Percentiles rank a stretch among this genome's conserved stretches.
phyloP scores from a whole-genome alignment of 2,113 vertebrate genomes.

The Solenodon paradoxus region DNA sequence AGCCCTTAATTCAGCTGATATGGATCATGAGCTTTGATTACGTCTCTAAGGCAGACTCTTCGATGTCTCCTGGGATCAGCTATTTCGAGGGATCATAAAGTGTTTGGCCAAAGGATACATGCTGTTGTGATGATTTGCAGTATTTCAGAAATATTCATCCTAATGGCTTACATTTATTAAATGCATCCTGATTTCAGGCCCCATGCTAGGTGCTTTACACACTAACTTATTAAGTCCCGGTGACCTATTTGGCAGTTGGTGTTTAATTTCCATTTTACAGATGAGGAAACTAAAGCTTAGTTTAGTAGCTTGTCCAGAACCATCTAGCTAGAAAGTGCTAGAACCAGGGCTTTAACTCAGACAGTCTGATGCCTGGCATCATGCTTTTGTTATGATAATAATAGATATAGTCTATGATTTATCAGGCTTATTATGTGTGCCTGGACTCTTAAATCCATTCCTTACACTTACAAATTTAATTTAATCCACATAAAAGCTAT shows the following conservation, averaged over 20 bases:
- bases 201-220: background rate
- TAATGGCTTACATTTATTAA: background rate
- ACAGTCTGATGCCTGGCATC: background rate
- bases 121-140: background rate
- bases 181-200: background rate
- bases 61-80: background rate
- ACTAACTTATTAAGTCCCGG: background rate
- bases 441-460: background rate
- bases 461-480: background rate
- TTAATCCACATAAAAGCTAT: background rate
- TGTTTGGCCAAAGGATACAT: background rate
- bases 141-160: background rate
- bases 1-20: background rate
- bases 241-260: background rate
- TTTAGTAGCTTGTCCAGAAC: conserved; percentile 14
- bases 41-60: background rate
- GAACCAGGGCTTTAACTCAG: background rate
- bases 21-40: background rate
- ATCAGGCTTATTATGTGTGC: background rate
- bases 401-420: background rate
- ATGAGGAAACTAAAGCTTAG: conserved; percentile 7
- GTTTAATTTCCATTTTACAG: background rate
- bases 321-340: background rate
- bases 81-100: background rate
- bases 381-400: background rate